A percentile compares a stretch with the other conserved stretches of the same genome.
Conservation (phyloP, 1,140 invertebrate species). For the Apis mellifera region Amel_HAv3.1 CM009945.2:1819501-1820000, state of each 20-base stretch:
- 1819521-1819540: conserved; percentile 27
- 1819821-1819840: too few relatives aligned
- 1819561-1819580: conserved; percentile 41
- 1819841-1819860: not conserved
- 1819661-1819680: not conserved
- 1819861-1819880: not conserved
- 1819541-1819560: conserved; percentile 25
- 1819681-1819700: not conserved
- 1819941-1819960: not conserved
- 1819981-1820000: conserved; percentile 60
- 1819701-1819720: not conserved
- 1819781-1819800: not conserved
- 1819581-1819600: conserved; percentile 28
- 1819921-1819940: not conserved
- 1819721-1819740: not conserved
- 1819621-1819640: not conserved
- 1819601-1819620: conserved; percentile 47
- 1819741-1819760: not conserved
- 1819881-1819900: not conserved
- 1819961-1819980: conserved; percentile 66
- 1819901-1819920: not conserved
- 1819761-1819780: not conserved
- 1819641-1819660: not conserved
- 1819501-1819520: conserved; percentile 43
- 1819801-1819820: not conserved